Conservation (phyloP, 2,113 vertebrate species). For the Phyllopteryx taeniolatus region DNA sequence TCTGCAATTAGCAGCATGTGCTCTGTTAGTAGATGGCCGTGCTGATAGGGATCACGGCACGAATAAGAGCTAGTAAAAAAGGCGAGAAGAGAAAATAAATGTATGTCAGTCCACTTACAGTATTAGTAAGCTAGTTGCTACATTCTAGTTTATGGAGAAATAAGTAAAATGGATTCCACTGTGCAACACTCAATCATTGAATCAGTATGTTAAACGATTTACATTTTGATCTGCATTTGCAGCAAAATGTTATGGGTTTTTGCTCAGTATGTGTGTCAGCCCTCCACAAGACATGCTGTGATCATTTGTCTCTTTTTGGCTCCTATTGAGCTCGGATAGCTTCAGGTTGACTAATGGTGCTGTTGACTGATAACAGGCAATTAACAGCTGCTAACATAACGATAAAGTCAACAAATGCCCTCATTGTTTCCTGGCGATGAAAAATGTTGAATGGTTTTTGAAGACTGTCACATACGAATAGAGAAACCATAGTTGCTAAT, state of each 20-base stretch:
- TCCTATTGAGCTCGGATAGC: constrained; percentile 56
- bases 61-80: background rate
- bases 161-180: background rate
- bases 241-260: background rate
- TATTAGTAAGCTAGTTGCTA: too few relatives aligned
- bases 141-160: background rate
- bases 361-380: constrained; percentile 62
- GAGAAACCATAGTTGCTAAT: background rate
- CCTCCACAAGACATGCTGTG: constrained; percentile 19
- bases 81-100: background rate
- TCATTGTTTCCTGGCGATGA: constrained; percentile 31
- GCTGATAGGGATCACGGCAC: background rate
- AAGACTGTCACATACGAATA: constrained; percentile 16
- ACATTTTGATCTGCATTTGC: background rate
- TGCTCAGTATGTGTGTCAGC: background rate
- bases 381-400: constrained; percentile 55
- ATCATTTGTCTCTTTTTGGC: constrained; percentile 57
- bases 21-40: background rate
- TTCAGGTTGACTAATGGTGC: constrained; percentile 63
- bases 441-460: constrained; percentile 21
- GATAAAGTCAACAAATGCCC: constrained; percentile 58
- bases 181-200: background rate
- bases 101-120: too few relatives aligned
- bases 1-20: constrained; percentile 2
- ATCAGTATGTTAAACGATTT: background rate